A percentile compares a stretch with the other conserved stretches of the same genome.
phyloP scores from a whole-genome alignment of 1,140 invertebrate species.

The Nasonia longicornis region DNA sequence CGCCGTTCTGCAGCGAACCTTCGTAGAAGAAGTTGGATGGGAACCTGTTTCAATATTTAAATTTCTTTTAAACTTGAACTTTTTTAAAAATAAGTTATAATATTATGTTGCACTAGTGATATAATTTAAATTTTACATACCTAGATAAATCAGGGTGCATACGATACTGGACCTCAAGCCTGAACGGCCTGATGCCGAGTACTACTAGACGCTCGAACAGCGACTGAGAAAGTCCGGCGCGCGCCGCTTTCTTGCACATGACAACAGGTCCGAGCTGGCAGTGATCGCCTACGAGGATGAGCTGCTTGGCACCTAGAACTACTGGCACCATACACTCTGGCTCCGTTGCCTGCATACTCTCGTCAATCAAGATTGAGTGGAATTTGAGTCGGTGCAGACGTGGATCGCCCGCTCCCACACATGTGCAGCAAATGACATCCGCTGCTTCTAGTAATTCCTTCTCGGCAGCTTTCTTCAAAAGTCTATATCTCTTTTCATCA shows the following conservation, averaged over 20 bases:
- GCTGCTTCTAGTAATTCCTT: constrained; percentile 93
- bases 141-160: constrained; percentile 96
- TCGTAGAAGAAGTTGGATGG: constrained; percentile 99
- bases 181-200: constrained; percentile 93
- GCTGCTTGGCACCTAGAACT: constrained; percentile 94
- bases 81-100: too few relatives aligned
- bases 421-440: constrained; percentile 99
- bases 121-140: constrained; percentile 7
- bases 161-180: constrained; percentile 97
- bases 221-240: constrained; percentile 96
- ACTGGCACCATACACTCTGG: constrained; percentile 99
- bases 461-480: constrained; percentile 92
- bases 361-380: constrained; percentile 97
- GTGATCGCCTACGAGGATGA: constrained; percentile 98
- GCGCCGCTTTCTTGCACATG: constrained; percentile 99
- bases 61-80: background rate
- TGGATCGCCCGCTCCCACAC: constrained; percentile 97
- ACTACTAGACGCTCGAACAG: constrained; percentile 98
- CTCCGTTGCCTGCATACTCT: constrained; percentile 97
- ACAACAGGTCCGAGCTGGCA: constrained; percentile 98
- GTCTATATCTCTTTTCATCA: constrained; percentile 94
- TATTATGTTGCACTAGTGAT: too few relatives aligned
- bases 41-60: constrained; percentile 74
- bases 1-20: constrained; percentile 97
- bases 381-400: constrained; percentile 92